Conservation (phyloP, 2,888 invertebrate species). For the Synanthedon formicaeformis region DNA sequence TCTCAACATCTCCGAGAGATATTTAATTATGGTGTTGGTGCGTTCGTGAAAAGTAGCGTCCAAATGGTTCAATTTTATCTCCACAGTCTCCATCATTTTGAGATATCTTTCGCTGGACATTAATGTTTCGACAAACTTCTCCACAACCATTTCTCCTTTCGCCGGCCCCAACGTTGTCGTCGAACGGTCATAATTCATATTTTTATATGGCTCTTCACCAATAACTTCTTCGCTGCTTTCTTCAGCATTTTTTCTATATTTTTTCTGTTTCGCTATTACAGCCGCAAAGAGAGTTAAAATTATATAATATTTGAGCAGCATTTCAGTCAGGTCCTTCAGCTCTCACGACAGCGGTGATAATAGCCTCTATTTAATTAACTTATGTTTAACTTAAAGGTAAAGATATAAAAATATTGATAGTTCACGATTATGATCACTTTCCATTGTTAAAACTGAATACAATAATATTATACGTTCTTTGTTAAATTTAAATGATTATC, state of each 20-base stretch:
- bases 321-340: constrained; percentile 9
- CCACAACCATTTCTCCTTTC: constrained; percentile 34
- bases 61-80: constrained; percentile 37
- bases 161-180: constrained; percentile 13
- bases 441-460: neutral
- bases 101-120: constrained; percentile 47
- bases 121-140: constrained; percentile 49
- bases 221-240: neutral
- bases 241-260: neutral
- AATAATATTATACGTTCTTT: too few relatives aligned
- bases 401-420: constrained; percentile 10
- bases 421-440: neutral
- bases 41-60: constrained; percentile 40
- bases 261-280: neutral
- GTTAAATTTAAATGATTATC: too few relatives aligned
- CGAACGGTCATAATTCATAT: neutral
- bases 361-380: constrained; percentile 3
- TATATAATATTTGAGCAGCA: constrained; percentile 13
- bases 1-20: constrained; percentile 37
- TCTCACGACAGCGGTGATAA: constrained; percentile 4
- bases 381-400: constrained; percentile 9
- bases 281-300: constrained; percentile 7
- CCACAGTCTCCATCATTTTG: constrained; percentile 43
- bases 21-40: constrained; percentile 38
- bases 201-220: neutral